Conservation (phyloP, 2,113 vertebrate species). For the Brachyistius frenatus region DNA sequence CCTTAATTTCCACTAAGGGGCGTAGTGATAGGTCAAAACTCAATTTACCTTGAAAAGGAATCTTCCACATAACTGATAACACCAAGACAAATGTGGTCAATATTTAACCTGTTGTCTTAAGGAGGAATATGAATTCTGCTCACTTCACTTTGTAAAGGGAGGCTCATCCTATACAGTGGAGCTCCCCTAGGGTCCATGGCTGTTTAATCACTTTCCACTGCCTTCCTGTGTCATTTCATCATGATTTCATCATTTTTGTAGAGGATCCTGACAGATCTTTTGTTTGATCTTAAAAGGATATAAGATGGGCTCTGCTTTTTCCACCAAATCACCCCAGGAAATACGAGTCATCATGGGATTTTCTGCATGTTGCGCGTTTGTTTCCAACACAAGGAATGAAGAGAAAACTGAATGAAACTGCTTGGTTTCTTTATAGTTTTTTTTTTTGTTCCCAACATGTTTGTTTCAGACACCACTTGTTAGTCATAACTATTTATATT, state of each 20-base stretch:
- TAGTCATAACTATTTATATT: too few species aligned
- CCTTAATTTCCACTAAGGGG: too few species aligned
- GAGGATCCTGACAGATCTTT: slow-evolving; percentile 38
- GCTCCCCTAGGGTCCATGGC: background rate
- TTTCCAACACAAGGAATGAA: slow-evolving; percentile 2
- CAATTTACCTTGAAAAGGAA: too few species aligned
- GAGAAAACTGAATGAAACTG: background rate
- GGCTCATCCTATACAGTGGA: slow-evolving; percentile 3
- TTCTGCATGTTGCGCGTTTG: slow-evolving; percentile 20
- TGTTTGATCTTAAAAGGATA: slow-evolving; percentile 48
- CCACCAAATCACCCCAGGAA: slow-evolving; percentile 39
- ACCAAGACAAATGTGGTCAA: slow-evolving; percentile 7
- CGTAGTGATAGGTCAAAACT: too few species aligned
- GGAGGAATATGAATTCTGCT: background rate
- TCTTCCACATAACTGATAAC: background rate
- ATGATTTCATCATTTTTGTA: slow-evolving; percentile 40
- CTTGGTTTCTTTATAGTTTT: background rate
- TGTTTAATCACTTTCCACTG: slow-evolving; percentile 34
- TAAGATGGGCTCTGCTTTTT: slow-evolving; percentile 24
- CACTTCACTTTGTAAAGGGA: background rate
- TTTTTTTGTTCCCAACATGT: background rate
- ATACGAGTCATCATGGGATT: slow-evolving; percentile 17
- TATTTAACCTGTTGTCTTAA: slow-evolving; percentile 6
- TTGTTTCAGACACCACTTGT: background rate
- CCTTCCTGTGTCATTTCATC: slow-evolving; percentile 50